Conservation (phyloP, 2,888 invertebrate species). For the Agrochola litura region DNA sequence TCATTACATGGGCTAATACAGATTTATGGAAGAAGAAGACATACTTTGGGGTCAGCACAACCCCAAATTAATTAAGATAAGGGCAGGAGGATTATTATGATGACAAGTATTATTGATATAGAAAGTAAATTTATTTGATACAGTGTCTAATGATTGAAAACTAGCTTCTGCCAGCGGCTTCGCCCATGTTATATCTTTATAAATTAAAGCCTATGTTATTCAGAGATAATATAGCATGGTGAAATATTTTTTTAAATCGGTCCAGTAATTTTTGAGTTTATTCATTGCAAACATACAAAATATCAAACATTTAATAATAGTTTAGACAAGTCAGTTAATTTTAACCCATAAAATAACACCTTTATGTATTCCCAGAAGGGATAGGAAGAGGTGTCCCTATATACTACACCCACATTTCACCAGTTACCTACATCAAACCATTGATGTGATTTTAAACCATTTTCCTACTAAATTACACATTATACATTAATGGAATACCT, state of each 20-base stretch:
- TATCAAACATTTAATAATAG: too few species aligned
- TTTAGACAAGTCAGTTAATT: background rate
- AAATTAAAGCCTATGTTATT: too few species aligned
- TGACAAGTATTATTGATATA: background rate
- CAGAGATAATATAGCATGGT: too few species aligned
- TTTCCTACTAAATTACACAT: conserved; percentile 10
- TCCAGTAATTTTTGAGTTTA: too few species aligned
- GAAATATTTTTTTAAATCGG: too few species aligned
- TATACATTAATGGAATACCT: background rate
- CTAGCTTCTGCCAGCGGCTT: too few species aligned
- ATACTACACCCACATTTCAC: background rate
- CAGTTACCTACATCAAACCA: too few species aligned
- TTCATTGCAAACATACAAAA: too few species aligned
- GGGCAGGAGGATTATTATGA: too few species aligned
- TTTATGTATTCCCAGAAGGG: background rate
- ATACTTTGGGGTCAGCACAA: background rate
- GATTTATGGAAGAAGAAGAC: too few species aligned
- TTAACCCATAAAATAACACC: background rate
- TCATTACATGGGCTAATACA: background rate
- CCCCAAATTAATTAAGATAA: too few species aligned
- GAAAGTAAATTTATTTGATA: background rate
- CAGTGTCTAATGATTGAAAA: background rate
- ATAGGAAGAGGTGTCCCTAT: background rate
- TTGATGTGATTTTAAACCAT: background rate
- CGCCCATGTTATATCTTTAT: too few species aligned